These are phyloP conservation scores for Scaptodrosophila lebanonensis DNA, from an alignment of 1,140 invertebrate genomes.

Conservation along the genomic window DNA sequence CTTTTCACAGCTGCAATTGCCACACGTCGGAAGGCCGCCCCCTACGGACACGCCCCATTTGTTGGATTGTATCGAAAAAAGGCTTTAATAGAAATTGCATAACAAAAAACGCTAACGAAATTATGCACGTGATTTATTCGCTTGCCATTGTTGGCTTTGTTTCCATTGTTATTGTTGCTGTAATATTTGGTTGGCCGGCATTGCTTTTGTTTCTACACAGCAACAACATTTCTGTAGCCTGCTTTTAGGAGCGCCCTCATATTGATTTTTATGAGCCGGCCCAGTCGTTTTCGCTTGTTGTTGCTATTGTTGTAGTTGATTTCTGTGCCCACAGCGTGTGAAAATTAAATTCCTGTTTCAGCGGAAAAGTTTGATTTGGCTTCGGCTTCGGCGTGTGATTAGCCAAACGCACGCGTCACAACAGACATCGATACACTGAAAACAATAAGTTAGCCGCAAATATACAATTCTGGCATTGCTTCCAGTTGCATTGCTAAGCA, in stretches of 20 bases:
- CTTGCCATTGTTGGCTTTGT: too few relatives aligned
- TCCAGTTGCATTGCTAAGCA: too few relatives aligned
- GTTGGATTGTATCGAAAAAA: constrained; percentile 8
- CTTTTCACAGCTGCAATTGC: too few relatives aligned
- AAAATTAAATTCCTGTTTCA: constrained; percentile 69
- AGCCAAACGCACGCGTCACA: not conserved
- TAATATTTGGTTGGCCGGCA: too few relatives aligned
- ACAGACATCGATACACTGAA: not conserved
- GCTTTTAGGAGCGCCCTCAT: too few relatives aligned
- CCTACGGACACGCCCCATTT: constrained; percentile 33
- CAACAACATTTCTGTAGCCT: too few relatives aligned
- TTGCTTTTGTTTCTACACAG: too few relatives aligned
- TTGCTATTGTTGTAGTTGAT: constrained; percentile 7
- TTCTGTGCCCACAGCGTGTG: constrained; percentile 42
- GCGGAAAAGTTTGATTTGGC: constrained; percentile 38
- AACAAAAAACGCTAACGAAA: constrained; percentile 37
- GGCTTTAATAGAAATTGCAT: constrained; percentile 35
- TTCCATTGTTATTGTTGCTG: not conserved
- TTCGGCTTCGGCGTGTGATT: too few relatives aligned
- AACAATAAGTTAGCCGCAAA: not conserved
- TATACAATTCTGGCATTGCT: too few relatives aligned
- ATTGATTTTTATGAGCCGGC: too few relatives aligned
- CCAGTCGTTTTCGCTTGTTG: too few relatives aligned
- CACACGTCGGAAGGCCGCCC: constrained; percentile 15
- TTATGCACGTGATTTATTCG: constrained; percentile 60